These are phyloP conservation scores for Neodiprion pinetum DNA, from an alignment of 1,140 invertebrate genomes.

Conservation along the genomic window DNA sequence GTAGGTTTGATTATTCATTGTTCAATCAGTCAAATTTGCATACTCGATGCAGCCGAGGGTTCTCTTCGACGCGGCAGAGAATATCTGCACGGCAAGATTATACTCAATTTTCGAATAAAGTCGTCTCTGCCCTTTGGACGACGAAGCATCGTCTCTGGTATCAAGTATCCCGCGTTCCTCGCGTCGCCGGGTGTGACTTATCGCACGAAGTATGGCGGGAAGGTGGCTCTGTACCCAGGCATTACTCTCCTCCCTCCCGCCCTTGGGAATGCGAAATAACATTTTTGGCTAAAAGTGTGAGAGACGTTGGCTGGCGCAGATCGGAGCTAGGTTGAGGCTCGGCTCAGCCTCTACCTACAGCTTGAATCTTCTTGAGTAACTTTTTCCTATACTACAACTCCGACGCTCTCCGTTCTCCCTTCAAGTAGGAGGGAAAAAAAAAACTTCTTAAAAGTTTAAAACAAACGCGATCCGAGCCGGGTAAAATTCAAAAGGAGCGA, in stretches of 20 bases:
- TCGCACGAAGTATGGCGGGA: background rate
- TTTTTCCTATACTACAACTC: too few relatives aligned
- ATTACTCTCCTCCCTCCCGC: background rate
- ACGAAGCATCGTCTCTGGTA: too few relatives aligned
- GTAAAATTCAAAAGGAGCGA: too few relatives aligned
- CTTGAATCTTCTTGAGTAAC: too few relatives aligned
- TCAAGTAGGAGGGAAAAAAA: background rate
- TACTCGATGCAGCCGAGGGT: too few relatives aligned
- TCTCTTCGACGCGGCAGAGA: too few relatives aligned
- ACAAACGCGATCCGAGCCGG: background rate
- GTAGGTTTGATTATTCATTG: too few relatives aligned
- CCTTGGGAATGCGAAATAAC: background rate
- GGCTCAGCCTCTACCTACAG: too few relatives aligned
- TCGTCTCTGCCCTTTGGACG: background rate
- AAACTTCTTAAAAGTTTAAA: background rate
- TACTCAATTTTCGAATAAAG: background rate
- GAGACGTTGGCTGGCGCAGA: background rate
- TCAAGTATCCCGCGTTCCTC: background rate
- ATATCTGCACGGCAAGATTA: background rate
- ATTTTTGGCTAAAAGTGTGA: background rate
- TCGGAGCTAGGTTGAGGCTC: background rate
- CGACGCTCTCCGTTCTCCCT: background rate
- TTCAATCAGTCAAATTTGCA: too few relatives aligned
- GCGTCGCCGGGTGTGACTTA: slow-evolving; percentile 1
- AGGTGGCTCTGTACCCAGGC: background rate